Conservation (phyloP, 2,797 vertebrate species). For the Myotis findleyi region DNA sequence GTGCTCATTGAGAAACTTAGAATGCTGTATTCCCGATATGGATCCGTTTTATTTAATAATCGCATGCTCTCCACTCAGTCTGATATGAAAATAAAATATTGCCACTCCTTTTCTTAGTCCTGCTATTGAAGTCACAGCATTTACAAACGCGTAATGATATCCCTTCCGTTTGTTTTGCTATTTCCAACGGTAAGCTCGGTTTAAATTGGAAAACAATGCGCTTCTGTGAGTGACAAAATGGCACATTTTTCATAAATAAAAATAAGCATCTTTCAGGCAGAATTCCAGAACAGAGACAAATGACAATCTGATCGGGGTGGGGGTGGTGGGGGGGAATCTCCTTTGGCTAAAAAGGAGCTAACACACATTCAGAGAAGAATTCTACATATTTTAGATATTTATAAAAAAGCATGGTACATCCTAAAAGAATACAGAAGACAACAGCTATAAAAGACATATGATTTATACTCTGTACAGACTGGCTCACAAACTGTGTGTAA, state of each 20-base stretch:
- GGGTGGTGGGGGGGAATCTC: not conserved
- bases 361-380: not conserved
- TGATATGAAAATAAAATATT: slow-evolving; percentile 54
- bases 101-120: slow-evolving; percentile 36
- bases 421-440: slow-evolving; percentile 27
- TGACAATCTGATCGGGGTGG: slow-evolving; percentile 54
- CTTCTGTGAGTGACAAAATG: slow-evolving; percentile 70
- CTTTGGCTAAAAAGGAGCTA: not conserved
- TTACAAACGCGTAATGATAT: slow-evolving; percentile 79
- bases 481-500: not conserved
- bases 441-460: not conserved
- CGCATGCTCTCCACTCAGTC: not conserved
- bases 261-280: slow-evolving; percentile 55
- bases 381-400: slow-evolving; percentile 43
- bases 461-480: not conserved
- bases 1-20: slow-evolving; percentile 17
- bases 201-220: slow-evolving; percentile 76
- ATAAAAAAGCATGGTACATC: not conserved
- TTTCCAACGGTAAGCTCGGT: slow-evolving; percentile 61
- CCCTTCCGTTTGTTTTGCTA: slow-evolving; percentile 80
- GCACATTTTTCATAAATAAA: slow-evolving; percentile 75
- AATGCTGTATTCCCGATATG: slow-evolving; percentile 16
- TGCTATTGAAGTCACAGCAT: slow-evolving; percentile 55
- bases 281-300: slow-evolving; percentile 35
- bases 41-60: slow-evolving; percentile 39